Evolutionary conservation across 2,888 invertebrate species (phyloP), one percentile per base, ranked within the genome.

Genomic region (Cheilosia impressa): DNA sequence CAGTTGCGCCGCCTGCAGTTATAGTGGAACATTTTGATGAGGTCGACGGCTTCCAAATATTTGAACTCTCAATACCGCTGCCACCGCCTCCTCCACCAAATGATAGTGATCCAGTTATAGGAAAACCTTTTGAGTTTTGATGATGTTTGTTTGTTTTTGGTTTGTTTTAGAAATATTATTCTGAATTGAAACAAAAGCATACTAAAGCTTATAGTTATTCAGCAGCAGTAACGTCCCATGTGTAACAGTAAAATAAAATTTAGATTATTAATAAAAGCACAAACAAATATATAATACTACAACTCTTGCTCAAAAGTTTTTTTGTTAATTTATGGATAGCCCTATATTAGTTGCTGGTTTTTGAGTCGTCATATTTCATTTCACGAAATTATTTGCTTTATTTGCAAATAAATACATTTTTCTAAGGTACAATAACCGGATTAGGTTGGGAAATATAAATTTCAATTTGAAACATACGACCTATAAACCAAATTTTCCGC

Each of bases 41-140:
- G 38, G 52, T 6, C 10, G 83, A 73, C 10, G 43, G 27, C 50
- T 71, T 81, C 2, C 66, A 55, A 19, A 47, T 22, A 55, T 62
- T 62, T 22, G 58, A 38, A 27, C 4, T 19, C 1, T 34, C 57
- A 22, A 13, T 34, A 15, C 60, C 43, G 2, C 24, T n/a, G 4
- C 50, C 31, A 4, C 57, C 31, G 0, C 63, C 34, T 60, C 52
- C 65, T 15, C 81, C 72, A 5, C 87, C 80, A 58, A 88, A 87
- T 31, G 87, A 87, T 52, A 89, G 41, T 13, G 87, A 87, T 38
- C 88, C 88, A 73, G 87, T 89, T 68, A 88, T 85, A 27, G 88
- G 80, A 62, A 79, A 87, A 84, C 80, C 88, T 87, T 85, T 66
- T 75, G 34, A 62, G 63, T 75, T 57, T 27, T 79, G 58, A 73